Base-by-base conservation (phyloP, 2,113 vertebrate species). In the Macrotus californicus region DNA sequence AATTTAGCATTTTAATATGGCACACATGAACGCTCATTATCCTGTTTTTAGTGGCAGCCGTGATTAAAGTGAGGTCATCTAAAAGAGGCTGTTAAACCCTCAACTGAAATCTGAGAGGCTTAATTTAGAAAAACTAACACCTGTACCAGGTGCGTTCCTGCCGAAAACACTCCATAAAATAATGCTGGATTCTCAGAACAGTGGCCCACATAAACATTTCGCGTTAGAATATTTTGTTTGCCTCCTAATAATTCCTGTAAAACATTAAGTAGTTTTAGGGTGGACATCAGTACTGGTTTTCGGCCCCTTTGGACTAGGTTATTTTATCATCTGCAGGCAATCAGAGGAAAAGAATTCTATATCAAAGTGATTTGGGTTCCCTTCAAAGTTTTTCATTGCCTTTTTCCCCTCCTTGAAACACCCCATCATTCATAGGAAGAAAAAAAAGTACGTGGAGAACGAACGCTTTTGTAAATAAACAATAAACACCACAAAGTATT, bases 401-500 rank as follows among this genome's bases (percentile, higher is more conserved):
- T 95, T 90, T 59, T 77, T 41, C 64, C 18, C 7, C 16, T n/a
- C 19, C 29, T 54, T 94, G 77, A 96, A 95, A 85, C 67, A 94
- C 43, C 69, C 94, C 48, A 88, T 89, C 91, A 85, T 88, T 91
- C 96, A 52, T 52, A 91, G 76, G 22, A 77, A 92, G 46, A 76
- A 94, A 90, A 94, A 90, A 92, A 81, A 91, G 61, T 50, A 87
- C 31, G 52, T 18, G 26, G 43, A 92, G 29, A 96, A 79, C 91
- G 96, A 93, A 95, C 39, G 72, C 89, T 96, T 96, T 93, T 91
- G 91, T 94, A 94, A 96, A 94, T 90, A 96, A 95, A 90, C 41
- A 73, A 89, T 94, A 95, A 93, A 94, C 2, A 83, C 80, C 21
- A 52, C 89, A 95, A 72, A 39, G 13, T 86, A 86, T 94, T 94